These are phyloP conservation scores for Xanthia togata DNA, from an alignment of 2,888 invertebrate genomes.

Conservation along the genomic window DNA sequence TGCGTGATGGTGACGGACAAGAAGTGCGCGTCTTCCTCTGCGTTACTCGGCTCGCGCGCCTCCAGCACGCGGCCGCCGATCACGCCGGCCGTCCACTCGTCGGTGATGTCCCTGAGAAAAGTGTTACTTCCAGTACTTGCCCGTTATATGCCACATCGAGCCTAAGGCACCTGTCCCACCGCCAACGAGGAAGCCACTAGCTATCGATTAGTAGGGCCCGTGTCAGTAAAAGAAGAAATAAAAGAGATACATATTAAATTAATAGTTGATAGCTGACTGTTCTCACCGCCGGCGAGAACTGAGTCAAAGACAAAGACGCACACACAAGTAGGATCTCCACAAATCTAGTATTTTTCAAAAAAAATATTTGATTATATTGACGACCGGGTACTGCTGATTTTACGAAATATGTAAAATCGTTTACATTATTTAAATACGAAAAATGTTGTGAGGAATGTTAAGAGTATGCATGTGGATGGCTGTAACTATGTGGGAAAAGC, in stretches of 20 bases:
- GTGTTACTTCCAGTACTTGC: neutral
- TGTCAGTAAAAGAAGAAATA: neutral
- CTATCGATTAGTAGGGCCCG: neutral
- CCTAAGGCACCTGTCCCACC: neutral
- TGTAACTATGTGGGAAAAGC: neutral
- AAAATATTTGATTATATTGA: too few species aligned
- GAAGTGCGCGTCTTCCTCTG: conserved; percentile 80
- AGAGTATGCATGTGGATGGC: neutral
- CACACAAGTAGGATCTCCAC: neutral
- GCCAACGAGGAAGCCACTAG: neutral
- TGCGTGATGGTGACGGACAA: conserved; percentile 81
- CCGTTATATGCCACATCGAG: neutral
- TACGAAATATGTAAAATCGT: neutral
- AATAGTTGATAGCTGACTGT: neutral
- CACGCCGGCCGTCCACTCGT: conserved; percentile 88
- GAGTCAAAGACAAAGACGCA: neutral
- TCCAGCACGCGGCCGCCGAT: conserved; percentile 82
- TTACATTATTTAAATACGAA: neutral
- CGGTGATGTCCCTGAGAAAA: conserved; percentile 62
- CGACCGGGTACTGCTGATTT: neutral
- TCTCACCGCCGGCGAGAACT: neutral
- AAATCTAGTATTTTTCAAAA: neutral
- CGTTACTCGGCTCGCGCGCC: conserved; percentile 77
- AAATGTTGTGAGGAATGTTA: neutral
- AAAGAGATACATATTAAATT: neutral